Evolutionary conservation across 2,797 vertebrate genomes (phyloP), one percentile per base, ranked within the genome.

Genomic region (Crax fasciolata): DNA sequence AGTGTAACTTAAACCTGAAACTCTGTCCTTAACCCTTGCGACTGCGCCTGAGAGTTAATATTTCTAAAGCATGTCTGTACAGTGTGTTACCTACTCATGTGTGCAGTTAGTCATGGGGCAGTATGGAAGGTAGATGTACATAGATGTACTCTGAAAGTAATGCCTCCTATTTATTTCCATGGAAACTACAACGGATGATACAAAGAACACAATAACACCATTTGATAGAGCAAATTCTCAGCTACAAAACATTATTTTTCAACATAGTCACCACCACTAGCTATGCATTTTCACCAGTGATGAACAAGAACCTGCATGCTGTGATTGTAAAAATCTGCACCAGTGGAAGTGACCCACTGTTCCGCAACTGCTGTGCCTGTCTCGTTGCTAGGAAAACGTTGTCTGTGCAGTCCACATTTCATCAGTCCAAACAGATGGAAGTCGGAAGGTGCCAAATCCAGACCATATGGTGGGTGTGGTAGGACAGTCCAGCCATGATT

Each of bases 11-110:
- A 96, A 92, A 88, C 73, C 79, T 94, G 93, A 92, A 83, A 79
- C 44, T 89, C 82, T 91, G 82, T 93, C 84, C 92, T 95, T 95
- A 94, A 92, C 92, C 89, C 92, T 91, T 95, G 91, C 48, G 90
- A 73, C 89, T 1, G 8, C 79, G 76, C 77, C 55, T 82, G 76
- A 54, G 73, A 82, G 83, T 93, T 95, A 91, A 63, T 93, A 78
- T 92, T 71, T 84, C 80, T 86, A 80, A 88, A 91, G 76, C 51
- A 52, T 66, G 35, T 78, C 87, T 93, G 55, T 86, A 54, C 28
- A 75, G 62, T 72, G 75, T 95, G 93, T 92, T 89, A 77, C 84
- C 89, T 91, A 86, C 70, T 90, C 44, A 9, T 90, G 78, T 92
- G 61, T 82, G 57, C 62, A 1, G 2, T 62, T 91, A 93, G 73